phyloP scores from a whole-genome alignment of 2,797 vertebrate species.

The Leontocebus nigricollis region DNA sequence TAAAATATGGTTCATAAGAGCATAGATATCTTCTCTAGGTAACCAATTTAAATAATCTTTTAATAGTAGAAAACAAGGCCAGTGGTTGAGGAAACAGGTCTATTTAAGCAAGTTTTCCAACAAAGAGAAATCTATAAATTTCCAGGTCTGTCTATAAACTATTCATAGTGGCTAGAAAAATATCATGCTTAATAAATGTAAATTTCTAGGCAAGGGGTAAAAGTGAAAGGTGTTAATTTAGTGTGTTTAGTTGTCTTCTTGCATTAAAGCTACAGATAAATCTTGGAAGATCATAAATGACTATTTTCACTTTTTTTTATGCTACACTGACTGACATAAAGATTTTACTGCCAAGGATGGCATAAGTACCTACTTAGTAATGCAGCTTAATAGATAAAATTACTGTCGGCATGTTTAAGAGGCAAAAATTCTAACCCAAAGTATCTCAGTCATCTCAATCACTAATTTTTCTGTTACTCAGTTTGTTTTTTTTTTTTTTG shows the following conservation, averaged over 20 bases:
- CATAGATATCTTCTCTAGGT: neutral
- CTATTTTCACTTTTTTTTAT: slow-evolving; percentile 3
- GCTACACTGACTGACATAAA: neutral
- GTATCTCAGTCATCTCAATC: neutral
- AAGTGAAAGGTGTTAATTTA: slow-evolving; percentile 30
- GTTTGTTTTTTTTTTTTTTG: neutral
- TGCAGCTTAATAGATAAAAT: neutral
- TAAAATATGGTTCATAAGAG: neutral
- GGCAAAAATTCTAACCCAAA: neutral
- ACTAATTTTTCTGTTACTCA: neutral
- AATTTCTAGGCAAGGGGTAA: slow-evolving; percentile 20
- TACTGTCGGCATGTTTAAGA: neutral
- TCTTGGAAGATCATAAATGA: neutral
- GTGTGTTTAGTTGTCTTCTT: neutral
- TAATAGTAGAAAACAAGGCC: neutral
- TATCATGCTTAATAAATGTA: slow-evolving; percentile 13
- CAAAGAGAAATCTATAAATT: neutral
- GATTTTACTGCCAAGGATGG: neutral
- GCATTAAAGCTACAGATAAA: neutral
- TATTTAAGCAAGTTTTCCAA: neutral
- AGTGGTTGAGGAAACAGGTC: slow-evolving; percentile 25
- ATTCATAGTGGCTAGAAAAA: neutral
- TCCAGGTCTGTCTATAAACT: slow-evolving; percentile 4
- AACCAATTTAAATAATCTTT: slow-evolving; percentile 38
- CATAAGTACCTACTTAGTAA: neutral